A percentile compares a stretch with the other conserved stretches of the same genome.
These are phyloP conservation scores for Batillaria attramentaria DNA, from an alignment of 1,140 invertebrate species.

Conservation along the genomic window DNA sequence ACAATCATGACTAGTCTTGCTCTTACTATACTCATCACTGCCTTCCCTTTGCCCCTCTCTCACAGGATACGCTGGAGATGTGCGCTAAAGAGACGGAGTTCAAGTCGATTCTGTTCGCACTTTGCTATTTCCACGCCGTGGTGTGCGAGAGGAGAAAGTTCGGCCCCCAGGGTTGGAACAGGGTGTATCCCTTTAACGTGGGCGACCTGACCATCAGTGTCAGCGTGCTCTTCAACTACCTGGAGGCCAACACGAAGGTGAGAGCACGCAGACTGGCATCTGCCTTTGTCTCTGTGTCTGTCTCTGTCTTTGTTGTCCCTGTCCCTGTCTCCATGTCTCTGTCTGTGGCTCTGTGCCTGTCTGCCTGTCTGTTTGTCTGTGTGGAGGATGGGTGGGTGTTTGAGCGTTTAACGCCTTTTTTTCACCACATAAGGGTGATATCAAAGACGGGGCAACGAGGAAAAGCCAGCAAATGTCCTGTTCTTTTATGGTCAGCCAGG, in stretches of 20 bases:
- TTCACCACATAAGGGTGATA: no score
- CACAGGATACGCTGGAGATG: slow-evolving; percentile 94
- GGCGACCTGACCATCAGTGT: slow-evolving; percentile 96
- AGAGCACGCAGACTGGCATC: neutral
- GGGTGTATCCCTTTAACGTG: slow-evolving; percentile 70
- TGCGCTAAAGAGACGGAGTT: slow-evolving; percentile 96
- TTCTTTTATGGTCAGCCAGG: no score
- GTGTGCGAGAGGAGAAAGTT: slow-evolving; percentile 96
- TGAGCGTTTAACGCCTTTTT: no score
- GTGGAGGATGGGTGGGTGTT: no score
- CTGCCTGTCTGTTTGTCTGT: neutral
- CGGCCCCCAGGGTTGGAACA: slow-evolving; percentile 96
- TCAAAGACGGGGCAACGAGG: no score
- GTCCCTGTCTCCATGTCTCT: neutral
- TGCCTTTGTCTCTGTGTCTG: no score
- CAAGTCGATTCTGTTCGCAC: slow-evolving; percentile 92
- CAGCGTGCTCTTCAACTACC: slow-evolving; percentile 94
- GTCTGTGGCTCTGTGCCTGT: neutral
- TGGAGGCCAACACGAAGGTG: slow-evolving; percentile 86
- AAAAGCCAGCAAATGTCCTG: no score
- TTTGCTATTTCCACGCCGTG: slow-evolving; percentile 98
- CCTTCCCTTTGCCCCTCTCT: no score
- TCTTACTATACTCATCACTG: no score
- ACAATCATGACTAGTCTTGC: no score
- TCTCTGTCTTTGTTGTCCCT: neutral